Evolutionary conservation across 2,113 vertebrate genomes (phyloP).

Genomic region (Parus major): DNA sequence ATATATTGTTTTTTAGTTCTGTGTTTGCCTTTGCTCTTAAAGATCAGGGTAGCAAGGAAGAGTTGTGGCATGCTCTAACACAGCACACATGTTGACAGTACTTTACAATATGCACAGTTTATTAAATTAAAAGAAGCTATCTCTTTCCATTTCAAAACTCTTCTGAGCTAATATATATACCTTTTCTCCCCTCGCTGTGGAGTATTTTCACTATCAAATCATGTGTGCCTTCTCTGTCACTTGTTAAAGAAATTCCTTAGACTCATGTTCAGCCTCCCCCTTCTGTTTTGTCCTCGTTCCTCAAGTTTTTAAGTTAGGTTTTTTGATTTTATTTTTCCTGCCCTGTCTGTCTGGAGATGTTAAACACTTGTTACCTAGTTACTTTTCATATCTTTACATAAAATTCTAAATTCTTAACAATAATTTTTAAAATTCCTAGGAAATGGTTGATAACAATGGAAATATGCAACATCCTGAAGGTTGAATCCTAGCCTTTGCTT

Average conservation of each 20-base stretch:
- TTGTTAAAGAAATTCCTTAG: not conserved
- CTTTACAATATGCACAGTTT: not conserved
- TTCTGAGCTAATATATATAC: not conserved
- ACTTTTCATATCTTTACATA: not conserved
- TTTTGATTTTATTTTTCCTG: not conserved
- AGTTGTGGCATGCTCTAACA: not conserved
- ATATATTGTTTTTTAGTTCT: not conserved
- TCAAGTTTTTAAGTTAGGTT: not conserved
- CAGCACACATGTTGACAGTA: not conserved
- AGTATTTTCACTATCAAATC: not conserved
- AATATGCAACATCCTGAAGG: not conserved
- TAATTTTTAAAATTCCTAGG: not conserved
- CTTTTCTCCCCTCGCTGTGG: not conserved
- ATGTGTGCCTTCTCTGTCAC: not conserved
- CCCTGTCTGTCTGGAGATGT: not conserved
- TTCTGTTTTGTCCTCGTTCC: not conserved
- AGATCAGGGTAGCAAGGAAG: not conserved
- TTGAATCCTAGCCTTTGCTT: not conserved
- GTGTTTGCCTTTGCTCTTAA: not conserved
- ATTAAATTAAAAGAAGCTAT: not conserved
- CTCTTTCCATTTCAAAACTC: not conserved
- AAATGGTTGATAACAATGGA: not conserved
- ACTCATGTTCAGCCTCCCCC: not conserved
- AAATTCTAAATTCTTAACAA: not conserved
- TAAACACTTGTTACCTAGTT: not conserved